Percentiles rank a stretch among this genome's conserved stretches.
These are phyloP conservation scores for Lagria hirta DNA, from an alignment of 2,888 invertebrate species.

Conservation along the genomic window DNA sequence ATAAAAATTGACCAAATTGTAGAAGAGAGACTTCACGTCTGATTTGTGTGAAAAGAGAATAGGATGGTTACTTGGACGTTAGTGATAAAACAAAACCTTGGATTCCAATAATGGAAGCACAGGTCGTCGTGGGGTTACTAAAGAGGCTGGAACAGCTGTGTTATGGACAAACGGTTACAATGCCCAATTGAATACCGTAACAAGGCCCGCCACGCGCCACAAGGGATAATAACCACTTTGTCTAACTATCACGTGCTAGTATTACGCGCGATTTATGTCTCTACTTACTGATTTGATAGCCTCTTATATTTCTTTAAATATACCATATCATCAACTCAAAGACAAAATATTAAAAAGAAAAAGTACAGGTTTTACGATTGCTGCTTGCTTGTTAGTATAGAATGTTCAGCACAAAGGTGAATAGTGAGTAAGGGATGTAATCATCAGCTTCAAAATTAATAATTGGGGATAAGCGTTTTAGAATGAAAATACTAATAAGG, in stretches of 20 bases:
- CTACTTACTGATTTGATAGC: slow-evolving; percentile 40
- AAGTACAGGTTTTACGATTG: neutral
- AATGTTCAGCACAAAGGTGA: too few species aligned
- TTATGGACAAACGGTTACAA: slow-evolving; percentile 36
- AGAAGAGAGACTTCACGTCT: too few species aligned
- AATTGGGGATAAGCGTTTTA: slow-evolving; percentile 30
- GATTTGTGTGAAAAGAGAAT: slow-evolving; percentile 6
- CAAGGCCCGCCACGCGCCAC: slow-evolving; percentile 40
- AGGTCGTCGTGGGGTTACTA: slow-evolving; percentile 24
- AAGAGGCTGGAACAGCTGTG: slow-evolving; percentile 35
- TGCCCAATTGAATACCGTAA: slow-evolving; percentile 41
- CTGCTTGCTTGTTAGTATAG: too few species aligned
- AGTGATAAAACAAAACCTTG: slow-evolving; percentile 24
- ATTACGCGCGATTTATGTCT: slow-evolving; percentile 42
- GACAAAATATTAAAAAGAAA: slow-evolving; percentile 2
- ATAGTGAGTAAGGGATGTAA: too few species aligned
- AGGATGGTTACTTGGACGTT: slow-evolving; percentile 22
- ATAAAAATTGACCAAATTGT: too few species aligned
- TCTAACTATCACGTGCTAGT: slow-evolving; percentile 40
- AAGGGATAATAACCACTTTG: slow-evolving; percentile 42
- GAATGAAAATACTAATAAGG: slow-evolving; percentile 29
- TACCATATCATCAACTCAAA: slow-evolving; percentile 12
- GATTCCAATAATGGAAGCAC: slow-evolving; percentile 19
- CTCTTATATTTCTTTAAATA: slow-evolving; percentile 22
- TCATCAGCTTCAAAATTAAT: slow-evolving; percentile 8